These are phyloP conservation scores for Torymus aiolomorphi DNA, from an alignment of 2,888 invertebrate genomes.

Conservation along the genomic window DNA sequence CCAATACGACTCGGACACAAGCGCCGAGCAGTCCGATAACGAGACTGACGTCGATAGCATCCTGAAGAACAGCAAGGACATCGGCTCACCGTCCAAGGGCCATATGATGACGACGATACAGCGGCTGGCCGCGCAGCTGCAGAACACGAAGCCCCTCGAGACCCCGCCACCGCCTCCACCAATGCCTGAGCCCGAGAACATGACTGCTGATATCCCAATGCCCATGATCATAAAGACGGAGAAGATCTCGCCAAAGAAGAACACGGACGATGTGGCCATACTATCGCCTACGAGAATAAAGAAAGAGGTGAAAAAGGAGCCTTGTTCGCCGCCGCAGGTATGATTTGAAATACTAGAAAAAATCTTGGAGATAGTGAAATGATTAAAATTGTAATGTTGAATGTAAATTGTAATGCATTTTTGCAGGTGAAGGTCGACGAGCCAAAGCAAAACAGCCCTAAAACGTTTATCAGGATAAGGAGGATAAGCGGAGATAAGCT, in stretches of 20 bases:
- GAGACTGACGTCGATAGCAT: conserved; percentile 70
- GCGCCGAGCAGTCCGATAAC: conserved; percentile 68
- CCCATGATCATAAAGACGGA: conserved; percentile 18
- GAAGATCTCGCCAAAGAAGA: conserved; percentile 10
- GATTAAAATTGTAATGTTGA: not conserved
- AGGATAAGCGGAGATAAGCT: conserved; percentile 77
- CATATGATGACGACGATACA: conserved; percentile 73
- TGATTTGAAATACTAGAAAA: not conserved
- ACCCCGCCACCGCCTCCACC: conserved; percentile 14
- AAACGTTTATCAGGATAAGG: conserved; percentile 73
- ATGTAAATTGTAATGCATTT: not conserved
- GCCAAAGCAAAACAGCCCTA: not conserved
- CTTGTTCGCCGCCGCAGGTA: conserved; percentile 29
- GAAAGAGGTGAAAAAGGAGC: conserved; percentile 41
- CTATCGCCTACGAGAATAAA: conserved; percentile 10
- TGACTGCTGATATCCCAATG: not conserved
- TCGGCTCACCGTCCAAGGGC: conserved; percentile 65
- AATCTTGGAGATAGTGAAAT: no score
- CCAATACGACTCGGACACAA: conserved; percentile 68
- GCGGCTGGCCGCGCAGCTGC: conserved; percentile 71
- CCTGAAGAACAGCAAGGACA: conserved; percentile 65
- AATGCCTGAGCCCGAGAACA: conserved; percentile 46
- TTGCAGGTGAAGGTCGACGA: conserved; percentile 8
- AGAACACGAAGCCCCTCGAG: conserved; percentile 63
- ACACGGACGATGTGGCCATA: conserved; percentile 7